Conservation (phyloP, 2,113 vertebrate genomes). For the Ranitomeya variabilis region DNA sequence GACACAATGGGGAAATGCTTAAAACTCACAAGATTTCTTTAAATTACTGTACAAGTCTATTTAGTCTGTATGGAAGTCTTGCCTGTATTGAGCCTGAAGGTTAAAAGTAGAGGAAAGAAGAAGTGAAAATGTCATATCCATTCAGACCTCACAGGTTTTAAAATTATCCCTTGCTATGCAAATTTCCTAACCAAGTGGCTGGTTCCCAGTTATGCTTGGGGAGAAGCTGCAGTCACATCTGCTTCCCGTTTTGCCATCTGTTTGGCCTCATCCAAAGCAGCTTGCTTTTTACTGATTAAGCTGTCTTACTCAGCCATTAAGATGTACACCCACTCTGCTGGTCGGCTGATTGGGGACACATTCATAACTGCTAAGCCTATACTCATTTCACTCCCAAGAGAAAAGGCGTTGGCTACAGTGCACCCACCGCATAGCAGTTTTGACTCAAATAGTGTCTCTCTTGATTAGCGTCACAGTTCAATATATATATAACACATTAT, state of each 20-base stretch:
- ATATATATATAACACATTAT: not conserved
- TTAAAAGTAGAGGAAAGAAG: conserved; percentile 78
- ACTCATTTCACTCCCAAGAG: conserved; percentile 68
- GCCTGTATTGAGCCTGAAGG: not conserved
- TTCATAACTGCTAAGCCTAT: conserved; percentile 66
- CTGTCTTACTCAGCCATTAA: conserved; percentile 68
- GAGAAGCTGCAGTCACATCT: conserved; percentile 81
- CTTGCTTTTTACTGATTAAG: conserved; percentile 70
- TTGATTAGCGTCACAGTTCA: not conserved
- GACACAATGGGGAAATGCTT: not conserved
- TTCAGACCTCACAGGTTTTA: conserved; percentile 74
- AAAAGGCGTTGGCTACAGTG: conserved; percentile 68
- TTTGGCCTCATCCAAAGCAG: conserved; percentile 71
- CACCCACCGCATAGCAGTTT: not conserved
- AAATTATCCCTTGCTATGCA: conserved; percentile 93
- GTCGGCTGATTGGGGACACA: conserved; percentile 67
- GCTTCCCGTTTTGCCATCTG: conserved; percentile 91
- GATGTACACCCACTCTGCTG: conserved; percentile 68
- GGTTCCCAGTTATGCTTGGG: conserved; percentile 84
- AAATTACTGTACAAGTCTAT: not conserved
- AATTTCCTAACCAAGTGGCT: conserved; percentile 81
- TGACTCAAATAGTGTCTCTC: not conserved
- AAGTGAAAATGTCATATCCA: conserved; percentile 93
- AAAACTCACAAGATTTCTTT: not conserved
- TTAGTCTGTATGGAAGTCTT: not conserved